Evolutionary conservation across 2,888 invertebrate genomes (phyloP), one percentile per base, ranked within the genome.

Genomic region (Eremobia ochroleuca): DNA sequence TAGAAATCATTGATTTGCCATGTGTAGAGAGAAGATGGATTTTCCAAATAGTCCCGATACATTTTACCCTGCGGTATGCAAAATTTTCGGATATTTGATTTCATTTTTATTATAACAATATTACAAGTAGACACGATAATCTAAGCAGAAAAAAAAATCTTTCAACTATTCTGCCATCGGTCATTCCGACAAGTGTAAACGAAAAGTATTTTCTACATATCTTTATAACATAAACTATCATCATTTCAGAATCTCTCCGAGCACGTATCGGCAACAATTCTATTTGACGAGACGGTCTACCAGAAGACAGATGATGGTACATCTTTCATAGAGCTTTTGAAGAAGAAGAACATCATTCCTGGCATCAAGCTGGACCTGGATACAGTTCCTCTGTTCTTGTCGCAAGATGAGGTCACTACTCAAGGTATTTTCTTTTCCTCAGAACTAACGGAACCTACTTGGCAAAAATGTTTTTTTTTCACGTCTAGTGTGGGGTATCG

Each of bases 221-320:
- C 46, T 46, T 28, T 28, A 28, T 58, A 28, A n/a, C 1, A 37
- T 9, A 49, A 13, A 34, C 18, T 9, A 31, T 13, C 31, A 18
- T 11, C 28, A 61, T 92, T 92, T 4, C 88, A 95, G 95, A 86
- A 86, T 0, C 92, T 98, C 78, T 97, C 97, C 49, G 97, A 98
- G 71, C 97, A 99, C 96, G 98, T 99, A 91, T 99, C 99, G 77
- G 99, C 99, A 55, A 99, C 99, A 25, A 99, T 99, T 91, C 97
- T 99, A 85, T 99, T 98, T 97, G 99, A 99, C 93, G 99, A 99
- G 96, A 99, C 99, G 0, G 97, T 99, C 73, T 99, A 99, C 97
- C 99, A 99, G 97, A 99, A 99, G 94, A 97, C 98, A 68, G 98
- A 98, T 86, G 98, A 99, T 93, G 97, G 98, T n/a, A 98, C 97